Percentiles rank a stretch among this genome's conserved stretches.
Conservation (phyloP, 2,888 invertebrate species). For the Zygogramma bicolorata region DNA sequence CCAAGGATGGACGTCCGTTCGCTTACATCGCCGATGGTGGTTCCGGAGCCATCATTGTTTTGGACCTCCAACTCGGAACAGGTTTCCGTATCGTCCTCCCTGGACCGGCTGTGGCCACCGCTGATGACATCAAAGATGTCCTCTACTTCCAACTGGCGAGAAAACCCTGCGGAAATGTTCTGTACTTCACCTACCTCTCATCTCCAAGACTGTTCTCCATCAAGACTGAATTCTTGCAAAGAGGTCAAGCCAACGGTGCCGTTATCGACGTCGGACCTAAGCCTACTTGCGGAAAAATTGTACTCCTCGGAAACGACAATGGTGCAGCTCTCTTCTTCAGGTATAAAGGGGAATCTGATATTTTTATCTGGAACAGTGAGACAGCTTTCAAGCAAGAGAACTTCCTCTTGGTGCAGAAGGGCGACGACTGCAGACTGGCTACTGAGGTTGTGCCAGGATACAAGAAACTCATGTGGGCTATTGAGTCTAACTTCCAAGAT, state of each 20-base stretch:
- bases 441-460: conserved; percentile 71
- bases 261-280: conserved; percentile 71
- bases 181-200: conserved; percentile 71
- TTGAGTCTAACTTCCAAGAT: conserved; percentile 78
- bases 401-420: conserved; percentile 71
- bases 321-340: conserved; percentile 73
- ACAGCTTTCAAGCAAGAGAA: conserved; percentile 71
- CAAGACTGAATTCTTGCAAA: conserved; percentile 69
- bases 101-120: conserved; percentile 67
- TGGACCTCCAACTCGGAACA: conserved; percentile 73
- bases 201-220: conserved; percentile 72
- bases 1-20: conserved; percentile 72
- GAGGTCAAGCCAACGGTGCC: conserved; percentile 70
- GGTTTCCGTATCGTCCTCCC: conserved; percentile 77
- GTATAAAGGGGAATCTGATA: conserved; percentile 73
- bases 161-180: conserved; percentile 67
- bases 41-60: conserved; percentile 76
- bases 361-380: conserved; percentile 75
- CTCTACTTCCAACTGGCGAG: conserved; percentile 71
- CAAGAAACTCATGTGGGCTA: conserved; percentile 68
- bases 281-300: conserved; percentile 67
- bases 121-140: conserved; percentile 67
- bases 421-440: conserved; percentile 71
- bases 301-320: conserved; percentile 73
- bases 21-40: conserved; percentile 79